phyloP scores from a whole-genome alignment of 2,888 invertebrate species.

The Cataglyphis albicans region DNA sequence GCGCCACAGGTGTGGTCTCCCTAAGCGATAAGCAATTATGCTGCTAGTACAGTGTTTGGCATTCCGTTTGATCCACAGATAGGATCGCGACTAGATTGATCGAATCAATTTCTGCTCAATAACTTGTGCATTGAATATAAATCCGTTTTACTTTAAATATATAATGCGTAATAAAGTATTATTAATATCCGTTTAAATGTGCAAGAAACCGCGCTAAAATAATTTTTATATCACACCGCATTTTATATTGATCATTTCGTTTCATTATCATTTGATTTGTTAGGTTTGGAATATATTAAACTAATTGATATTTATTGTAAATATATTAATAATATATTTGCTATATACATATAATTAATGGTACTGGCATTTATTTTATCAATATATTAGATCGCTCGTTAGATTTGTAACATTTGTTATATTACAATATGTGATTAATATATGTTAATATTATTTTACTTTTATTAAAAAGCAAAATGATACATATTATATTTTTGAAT shows the following conservation, averaged over 20 bases:
- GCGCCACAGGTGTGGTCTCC: slow-evolving; percentile 24
- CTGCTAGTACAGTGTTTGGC: background rate
- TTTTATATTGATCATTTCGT: background rate
- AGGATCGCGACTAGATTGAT: background rate
- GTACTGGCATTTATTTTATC: background rate
- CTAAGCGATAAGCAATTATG: slow-evolving; percentile 37
- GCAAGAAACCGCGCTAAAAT: background rate
- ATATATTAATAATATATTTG: background rate
- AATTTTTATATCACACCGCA: slow-evolving; percentile 4
- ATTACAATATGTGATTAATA: background rate
- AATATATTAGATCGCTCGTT: background rate
- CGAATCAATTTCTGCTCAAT: background rate
- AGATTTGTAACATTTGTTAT: background rate
- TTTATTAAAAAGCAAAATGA: background rate
- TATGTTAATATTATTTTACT: background rate
- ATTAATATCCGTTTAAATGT: background rate
- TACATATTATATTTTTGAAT: background rate
- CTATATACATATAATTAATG: background rate
- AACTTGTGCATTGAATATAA: background rate
- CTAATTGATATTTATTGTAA: slow-evolving; percentile 29
- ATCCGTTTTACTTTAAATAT: background rate
- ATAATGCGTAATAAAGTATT: background rate
- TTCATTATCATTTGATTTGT: slow-evolving; percentile 4
- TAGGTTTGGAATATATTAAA: background rate
- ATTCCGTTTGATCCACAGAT: background rate